Percentiles rank a stretch among this genome's conserved stretches.
Conservation (phyloP, 2,888 invertebrate genomes). For the Leucophora obtusa region DNA sequence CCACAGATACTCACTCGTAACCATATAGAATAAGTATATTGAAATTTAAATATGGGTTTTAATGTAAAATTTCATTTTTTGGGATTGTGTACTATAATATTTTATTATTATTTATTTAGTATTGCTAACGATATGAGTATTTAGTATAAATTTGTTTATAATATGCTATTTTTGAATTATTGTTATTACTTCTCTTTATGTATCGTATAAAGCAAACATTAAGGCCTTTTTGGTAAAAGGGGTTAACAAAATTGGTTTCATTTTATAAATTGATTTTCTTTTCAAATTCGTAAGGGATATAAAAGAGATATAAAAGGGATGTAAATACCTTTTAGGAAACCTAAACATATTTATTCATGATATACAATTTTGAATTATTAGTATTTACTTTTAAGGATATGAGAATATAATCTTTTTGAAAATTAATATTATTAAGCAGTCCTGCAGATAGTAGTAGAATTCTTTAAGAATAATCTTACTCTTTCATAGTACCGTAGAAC, state of each 20-base stretch:
- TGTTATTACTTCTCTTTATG: constrained; percentile 1
- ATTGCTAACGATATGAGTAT: constrained; percentile 22
- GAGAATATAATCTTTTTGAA: no score
- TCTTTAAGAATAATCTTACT: no score
- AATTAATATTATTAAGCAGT: no score
- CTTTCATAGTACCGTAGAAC: no score
- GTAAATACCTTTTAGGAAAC: no score
- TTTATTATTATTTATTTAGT: constrained; percentile 30
- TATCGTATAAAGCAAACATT: not conserved
- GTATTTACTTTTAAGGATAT: no score
- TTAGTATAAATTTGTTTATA: constrained; percentile 25
- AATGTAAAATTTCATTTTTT: not conserved
- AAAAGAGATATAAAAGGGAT: no score
- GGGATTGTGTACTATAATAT: not conserved
- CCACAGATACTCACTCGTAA: not conserved
- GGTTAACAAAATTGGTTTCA: not conserved
- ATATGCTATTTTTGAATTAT: constrained; percentile 12
- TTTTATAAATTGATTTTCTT: not conserved
- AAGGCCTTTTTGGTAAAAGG: not conserved
- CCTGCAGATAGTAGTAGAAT: no score
- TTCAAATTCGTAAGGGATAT: no score
- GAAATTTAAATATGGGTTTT: not conserved
- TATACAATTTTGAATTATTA: no score
- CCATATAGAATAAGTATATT: not conserved
- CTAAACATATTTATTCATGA: no score